Conservation (phyloP, 2,888 invertebrate species). For the Spisula solida region DNA sequence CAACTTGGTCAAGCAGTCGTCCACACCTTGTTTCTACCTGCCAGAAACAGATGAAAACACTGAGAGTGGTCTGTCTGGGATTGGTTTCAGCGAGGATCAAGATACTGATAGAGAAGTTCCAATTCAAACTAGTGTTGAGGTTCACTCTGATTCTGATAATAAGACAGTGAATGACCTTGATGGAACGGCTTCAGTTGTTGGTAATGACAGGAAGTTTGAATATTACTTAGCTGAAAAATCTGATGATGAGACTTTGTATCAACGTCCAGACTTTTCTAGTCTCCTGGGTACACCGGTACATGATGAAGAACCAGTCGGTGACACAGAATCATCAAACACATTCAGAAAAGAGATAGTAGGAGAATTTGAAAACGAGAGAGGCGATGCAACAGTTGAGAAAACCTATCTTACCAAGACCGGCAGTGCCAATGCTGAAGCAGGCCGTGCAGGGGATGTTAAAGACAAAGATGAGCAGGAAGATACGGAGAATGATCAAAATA, state of each 20-base stretch:
- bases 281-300: background rate
- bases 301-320: background rate
- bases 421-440: background rate
- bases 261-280: slow-evolving; percentile 3
- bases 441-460: too few species aligned
- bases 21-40: slow-evolving; percentile 5
- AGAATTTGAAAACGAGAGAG: background rate
- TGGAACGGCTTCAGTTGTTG: background rate
- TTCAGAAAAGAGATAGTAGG: background rate
- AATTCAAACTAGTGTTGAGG: background rate
- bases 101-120: slow-evolving; percentile 31
- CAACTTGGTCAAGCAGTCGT: slow-evolving; percentile 1
- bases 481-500: too few species aligned
- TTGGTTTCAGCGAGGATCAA: slow-evolving; percentile 6
- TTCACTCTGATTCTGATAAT: background rate
- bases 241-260: background rate
- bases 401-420: background rate
- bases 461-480: too few species aligned
- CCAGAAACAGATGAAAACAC: background rate
- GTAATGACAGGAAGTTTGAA: background rate
- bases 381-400: background rate
- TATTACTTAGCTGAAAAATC: background rate
- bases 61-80: background rate
- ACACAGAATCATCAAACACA: background rate
- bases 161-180: background rate